Base-by-base conservation (phyloP, 2,797 vertebrate genomes). In the Sebastes cheni region DNA sequence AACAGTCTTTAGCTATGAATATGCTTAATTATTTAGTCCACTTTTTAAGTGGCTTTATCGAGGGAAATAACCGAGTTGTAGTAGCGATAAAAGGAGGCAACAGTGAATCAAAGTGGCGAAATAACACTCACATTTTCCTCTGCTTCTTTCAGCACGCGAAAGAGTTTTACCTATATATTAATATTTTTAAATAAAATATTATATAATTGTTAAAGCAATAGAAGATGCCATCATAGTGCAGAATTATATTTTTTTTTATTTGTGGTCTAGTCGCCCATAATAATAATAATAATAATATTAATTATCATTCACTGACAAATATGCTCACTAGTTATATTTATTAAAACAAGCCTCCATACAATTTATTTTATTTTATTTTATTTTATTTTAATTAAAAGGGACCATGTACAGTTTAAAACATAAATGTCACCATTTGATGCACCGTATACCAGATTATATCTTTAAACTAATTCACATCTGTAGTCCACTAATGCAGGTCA, bases 11-110 rank as follows among this genome's bases (percentile, higher is more conserved):
- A 84, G 72, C 85, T 82, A 82, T 86, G 85, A 86, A 91, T 82
- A 81, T 86, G 86, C 79, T 87, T 84, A 86, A 92, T 93, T 84
- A 90, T 92, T 92, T 85, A 90, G 32, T 69, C 79, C 69, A 66
- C 78, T 81, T 89, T 89, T 87, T 65, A 84, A 89, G 76, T 77
- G 80, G 36, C 59, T 79, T 85, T 75, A 66, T 67, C 52, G 22
- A 66, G 78, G 70, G 67, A 77, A 88, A 83, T 59, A 58, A 42
- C 54, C 75, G 59, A 69, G 78, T 78, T 69, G 13, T 61, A 58
- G 70, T 16, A 12, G 76, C 62, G 62, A 71, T 73, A n/a, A 83
- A 83, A 78, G 36, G 36, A 75, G 10, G 22, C 25, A 61, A 30
- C 55, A 68, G 22, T 4, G 12, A 42, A 60, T 20, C 16, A 20